Conservation (phyloP, 2,888 invertebrate genomes). For the Tanaodytes sp. region DNA sequence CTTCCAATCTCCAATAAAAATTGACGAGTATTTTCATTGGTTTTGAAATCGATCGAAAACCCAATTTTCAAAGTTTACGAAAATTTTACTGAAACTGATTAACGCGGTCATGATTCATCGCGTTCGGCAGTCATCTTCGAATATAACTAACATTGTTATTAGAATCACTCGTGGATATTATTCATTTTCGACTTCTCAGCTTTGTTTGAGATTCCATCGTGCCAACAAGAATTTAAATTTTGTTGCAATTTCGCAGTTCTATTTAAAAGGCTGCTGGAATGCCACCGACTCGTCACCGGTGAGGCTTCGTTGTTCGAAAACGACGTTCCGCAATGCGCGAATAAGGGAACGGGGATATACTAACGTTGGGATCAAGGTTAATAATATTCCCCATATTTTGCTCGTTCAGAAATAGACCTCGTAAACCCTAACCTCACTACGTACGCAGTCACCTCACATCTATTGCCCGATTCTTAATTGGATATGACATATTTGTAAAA, state of each 20-base stretch:
- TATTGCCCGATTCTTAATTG: not conserved
- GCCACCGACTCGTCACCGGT: slow-evolving; percentile 25
- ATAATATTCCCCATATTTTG: slow-evolving; percentile 35
- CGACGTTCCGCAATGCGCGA: slow-evolving; percentile 21
- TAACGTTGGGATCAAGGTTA: slow-evolving; percentile 37
- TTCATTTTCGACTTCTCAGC: slow-evolving; percentile 23
- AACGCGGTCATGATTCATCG: slow-evolving; percentile 16
- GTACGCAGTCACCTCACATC: not conserved
- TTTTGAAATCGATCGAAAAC: not conserved
- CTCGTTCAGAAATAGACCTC: slow-evolving; percentile 39
- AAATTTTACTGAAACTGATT: slow-evolving; percentile 23
- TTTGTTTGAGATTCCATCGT: slow-evolving; percentile 29
- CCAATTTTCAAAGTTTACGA: slow-evolving; percentile 1
- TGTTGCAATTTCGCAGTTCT: slow-evolving; percentile 26
- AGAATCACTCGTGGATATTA: slow-evolving; percentile 31
- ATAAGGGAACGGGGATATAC: slow-evolving; percentile 21
- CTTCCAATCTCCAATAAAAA: not conserved
- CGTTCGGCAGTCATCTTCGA: slow-evolving; percentile 22
- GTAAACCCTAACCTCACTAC: slow-evolving; percentile 17
- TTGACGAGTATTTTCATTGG: too few relatives aligned
- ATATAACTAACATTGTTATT: slow-evolving; percentile 36
- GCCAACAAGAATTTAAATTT: slow-evolving; percentile 31
- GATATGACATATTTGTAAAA: not conserved
- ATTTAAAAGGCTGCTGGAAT: slow-evolving; percentile 33
- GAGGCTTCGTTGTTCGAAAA: slow-evolving; percentile 17